Conservation (phyloP, 2,113 vertebrate genomes). For the Phaethon lepturus region DNA sequence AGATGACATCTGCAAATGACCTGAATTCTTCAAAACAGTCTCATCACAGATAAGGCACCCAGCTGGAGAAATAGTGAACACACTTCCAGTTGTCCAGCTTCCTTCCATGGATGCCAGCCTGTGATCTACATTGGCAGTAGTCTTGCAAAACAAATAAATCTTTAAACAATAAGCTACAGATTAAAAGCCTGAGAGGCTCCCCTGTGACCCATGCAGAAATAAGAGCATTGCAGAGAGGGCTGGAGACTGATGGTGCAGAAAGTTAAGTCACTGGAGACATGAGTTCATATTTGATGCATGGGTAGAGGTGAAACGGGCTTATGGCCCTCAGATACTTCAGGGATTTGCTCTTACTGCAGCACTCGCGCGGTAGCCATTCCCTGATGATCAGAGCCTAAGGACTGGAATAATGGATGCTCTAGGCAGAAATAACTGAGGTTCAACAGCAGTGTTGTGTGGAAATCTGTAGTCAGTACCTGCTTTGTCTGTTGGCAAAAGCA, state of each 20-base stretch:
- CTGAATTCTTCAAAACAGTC: background rate
- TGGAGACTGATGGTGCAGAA: conserved; percentile 7
- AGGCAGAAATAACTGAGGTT: background rate
- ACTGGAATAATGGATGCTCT: background rate
- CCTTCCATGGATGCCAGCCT: background rate
- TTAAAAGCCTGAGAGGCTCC: conserved; percentile 57
- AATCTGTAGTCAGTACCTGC: background rate
- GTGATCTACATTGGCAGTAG: background rate
- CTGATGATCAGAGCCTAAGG: background rate
- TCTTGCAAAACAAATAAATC: conserved; percentile 42
- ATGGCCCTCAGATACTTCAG: background rate
- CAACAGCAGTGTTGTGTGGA: background rate
- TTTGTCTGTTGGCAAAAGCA: background rate
- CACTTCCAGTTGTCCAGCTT: background rate
- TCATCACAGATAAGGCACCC: background rate
- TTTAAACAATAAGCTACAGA: conserved; percentile 48
- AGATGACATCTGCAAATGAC: background rate
- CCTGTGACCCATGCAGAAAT: conserved; percentile 9
- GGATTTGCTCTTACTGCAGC: conserved; percentile 4
- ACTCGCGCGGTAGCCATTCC: accelerated
- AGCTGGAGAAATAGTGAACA: background rate
- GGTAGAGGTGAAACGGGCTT: conserved; percentile 31
- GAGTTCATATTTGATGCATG: conserved; percentile 64
- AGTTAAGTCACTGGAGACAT: background rate
- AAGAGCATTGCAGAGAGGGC: conserved; percentile 25